These are phyloP conservation scores for Myathropa florea DNA, from an alignment of 2,888 invertebrate genomes.

Conservation along the genomic window DNA sequence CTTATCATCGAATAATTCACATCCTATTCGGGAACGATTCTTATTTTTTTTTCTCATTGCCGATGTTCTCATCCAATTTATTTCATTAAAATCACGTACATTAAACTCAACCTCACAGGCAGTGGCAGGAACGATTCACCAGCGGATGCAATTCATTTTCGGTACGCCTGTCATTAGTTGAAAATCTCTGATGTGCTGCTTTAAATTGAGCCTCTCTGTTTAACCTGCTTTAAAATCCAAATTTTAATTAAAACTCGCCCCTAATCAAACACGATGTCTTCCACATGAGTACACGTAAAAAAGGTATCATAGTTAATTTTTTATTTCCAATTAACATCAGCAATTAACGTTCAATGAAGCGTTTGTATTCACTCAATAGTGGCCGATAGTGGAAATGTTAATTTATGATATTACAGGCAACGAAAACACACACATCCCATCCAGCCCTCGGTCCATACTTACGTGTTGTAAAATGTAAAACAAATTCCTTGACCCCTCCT, in stretches of 20 bases:
- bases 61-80: too few species aligned
- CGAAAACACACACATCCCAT: background rate
- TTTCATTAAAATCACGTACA: too few species aligned
- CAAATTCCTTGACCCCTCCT: background rate
- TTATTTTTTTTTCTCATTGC: too few species aligned
- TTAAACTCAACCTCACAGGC: too few species aligned
- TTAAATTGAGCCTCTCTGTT: background rate
- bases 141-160: background rate
- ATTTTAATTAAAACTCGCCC: constrained; percentile 6
- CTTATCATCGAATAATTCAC: too few species aligned
- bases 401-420: background rate
- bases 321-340: background rate
- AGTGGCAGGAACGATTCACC: background rate
- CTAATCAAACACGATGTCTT: background rate
- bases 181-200: background rate
- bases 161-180: background rate
- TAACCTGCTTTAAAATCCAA: background rate
- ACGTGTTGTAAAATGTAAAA: background rate
- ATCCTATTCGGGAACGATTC: too few species aligned
- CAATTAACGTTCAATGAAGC: constrained; percentile 9
- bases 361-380: background rate
- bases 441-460: background rate
- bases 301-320: background rate
- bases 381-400: background rate
- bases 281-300: background rate